Evolutionary conservation across 2,113 vertebrate species (phyloP).

Genomic region (Bolborhynchus lineola): DNA sequence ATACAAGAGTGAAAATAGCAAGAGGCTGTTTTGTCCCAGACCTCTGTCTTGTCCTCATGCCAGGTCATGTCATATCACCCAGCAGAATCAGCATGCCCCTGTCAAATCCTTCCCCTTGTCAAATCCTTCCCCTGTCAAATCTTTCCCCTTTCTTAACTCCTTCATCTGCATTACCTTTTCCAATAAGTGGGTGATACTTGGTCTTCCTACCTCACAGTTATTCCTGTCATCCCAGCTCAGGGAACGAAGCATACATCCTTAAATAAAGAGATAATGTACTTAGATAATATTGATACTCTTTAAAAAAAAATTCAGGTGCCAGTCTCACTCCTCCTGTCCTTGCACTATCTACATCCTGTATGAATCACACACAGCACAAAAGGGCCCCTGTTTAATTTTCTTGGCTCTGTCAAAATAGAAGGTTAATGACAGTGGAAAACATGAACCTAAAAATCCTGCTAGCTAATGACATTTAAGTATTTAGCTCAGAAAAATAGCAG

Average conservation of each 20-base stretch:
- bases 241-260: not conserved
- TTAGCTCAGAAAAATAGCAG: not conserved
- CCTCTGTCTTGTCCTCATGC: not conserved
- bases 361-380: conserved; percentile 31
- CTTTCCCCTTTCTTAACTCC: not conserved
- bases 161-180: not conserved
- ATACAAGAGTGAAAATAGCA: not conserved
- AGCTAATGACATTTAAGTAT: not conserved
- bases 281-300: not conserved
- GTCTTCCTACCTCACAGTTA: not conserved
- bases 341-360: not conserved
- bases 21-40: not conserved
- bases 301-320: not conserved
- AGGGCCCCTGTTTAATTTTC: not conserved
- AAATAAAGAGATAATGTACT: not conserved
- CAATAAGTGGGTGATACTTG: not conserved
- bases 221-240: not conserved
- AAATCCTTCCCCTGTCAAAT: not conserved
- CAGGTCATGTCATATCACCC: accelerated
- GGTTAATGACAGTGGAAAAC: not conserved
- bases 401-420: not conserved
- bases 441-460: not conserved
- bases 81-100: not conserved
- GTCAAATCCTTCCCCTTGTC: not conserved
- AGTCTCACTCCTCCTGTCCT: not conserved